These are phyloP conservation scores for Philypnodon macrostomus DNA, from an alignment of 2,797 vertebrate genomes.

Conservation along the genomic window DNA sequence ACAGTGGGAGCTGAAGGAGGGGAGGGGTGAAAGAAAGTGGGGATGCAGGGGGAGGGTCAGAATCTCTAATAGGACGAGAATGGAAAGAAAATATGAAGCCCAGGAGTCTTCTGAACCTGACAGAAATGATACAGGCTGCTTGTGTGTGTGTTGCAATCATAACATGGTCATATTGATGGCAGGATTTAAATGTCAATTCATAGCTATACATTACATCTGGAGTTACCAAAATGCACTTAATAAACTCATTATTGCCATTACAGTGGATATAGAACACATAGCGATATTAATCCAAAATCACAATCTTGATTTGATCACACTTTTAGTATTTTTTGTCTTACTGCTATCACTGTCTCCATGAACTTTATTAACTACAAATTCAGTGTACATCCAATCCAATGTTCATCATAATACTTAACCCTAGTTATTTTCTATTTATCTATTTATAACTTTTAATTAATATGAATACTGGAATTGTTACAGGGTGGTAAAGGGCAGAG, in stretches of 20 bases:
- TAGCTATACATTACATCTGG: slow-evolving; percentile 49
- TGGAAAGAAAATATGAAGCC: slow-evolving; percentile 73
- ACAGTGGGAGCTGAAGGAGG: slow-evolving; percentile 37
- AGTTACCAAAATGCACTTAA: slow-evolving; percentile 50
- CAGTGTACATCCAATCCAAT: no score
- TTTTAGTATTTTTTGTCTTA: no score
- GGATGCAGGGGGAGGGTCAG: slow-evolving; percentile 78
- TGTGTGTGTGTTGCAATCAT: slow-evolving; percentile 67
- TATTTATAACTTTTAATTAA: no score
- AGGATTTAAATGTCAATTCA: slow-evolving; percentile 53
- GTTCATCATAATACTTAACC: no score
- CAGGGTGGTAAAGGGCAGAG: no score
- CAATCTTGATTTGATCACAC: no score
- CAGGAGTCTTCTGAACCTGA: slow-evolving; percentile 69
- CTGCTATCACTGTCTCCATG: no score
- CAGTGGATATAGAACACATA: no score
- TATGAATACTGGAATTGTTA: no score
- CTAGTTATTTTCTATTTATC: no score
- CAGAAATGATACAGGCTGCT: slow-evolving; percentile 69
- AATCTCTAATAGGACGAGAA: slow-evolving; percentile 77
- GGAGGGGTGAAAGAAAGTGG: slow-evolving; percentile 66
- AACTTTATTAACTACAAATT: no score
- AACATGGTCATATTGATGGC: slow-evolving; percentile 67
- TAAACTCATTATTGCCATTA: slow-evolving; percentile 35
- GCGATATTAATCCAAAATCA: no score